phyloP scores from a whole-genome alignment of 2,113 vertebrate genomes.

The Psophia crepitans region DNA sequence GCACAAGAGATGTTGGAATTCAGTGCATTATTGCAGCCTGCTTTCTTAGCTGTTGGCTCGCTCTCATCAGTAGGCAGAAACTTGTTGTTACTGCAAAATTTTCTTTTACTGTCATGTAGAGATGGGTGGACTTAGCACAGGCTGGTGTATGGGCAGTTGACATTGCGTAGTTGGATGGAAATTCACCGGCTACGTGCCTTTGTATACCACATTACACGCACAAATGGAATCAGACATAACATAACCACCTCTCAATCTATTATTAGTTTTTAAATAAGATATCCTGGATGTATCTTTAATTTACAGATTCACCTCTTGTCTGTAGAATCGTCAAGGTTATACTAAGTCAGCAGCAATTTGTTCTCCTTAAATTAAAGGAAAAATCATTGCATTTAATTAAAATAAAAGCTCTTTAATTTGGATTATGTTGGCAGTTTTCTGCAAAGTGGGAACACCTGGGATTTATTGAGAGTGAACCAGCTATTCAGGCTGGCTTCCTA shows the following conservation, averaged over 20 bases:
- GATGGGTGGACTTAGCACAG: neutral
- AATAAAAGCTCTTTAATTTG: constrained; percentile 81
- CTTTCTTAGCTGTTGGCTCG: neutral
- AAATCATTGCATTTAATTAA: constrained; percentile 88
- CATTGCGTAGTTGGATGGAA: neutral
- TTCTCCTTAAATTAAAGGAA: constrained; percentile 73
- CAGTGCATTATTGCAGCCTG: neutral
- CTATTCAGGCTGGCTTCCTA: neutral
- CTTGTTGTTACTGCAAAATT: neutral
- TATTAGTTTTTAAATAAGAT: neutral
- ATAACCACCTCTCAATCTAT: neutral
- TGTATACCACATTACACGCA: neutral
- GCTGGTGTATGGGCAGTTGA: rapidly evolving
- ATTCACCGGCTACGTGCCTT: neutral
- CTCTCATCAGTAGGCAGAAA: neutral
- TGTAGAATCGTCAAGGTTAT: constrained; percentile 64
- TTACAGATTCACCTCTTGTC: constrained; percentile 48
- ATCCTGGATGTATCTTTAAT: neutral
- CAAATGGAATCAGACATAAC: neutral
- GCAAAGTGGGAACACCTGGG: constrained; percentile 34
- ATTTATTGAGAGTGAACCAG: constrained; percentile 64
- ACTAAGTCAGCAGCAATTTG: constrained; percentile 74
- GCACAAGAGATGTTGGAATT: neutral
- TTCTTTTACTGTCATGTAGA: neutral
- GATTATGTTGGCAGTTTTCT: constrained; percentile 52